A percentile compares a stretch with the other conserved stretches of the same genome.
Evolutionary conservation across 1,140 invertebrate species (phyloP).

Genomic region (Rhizoglyphus robini): DNA sequence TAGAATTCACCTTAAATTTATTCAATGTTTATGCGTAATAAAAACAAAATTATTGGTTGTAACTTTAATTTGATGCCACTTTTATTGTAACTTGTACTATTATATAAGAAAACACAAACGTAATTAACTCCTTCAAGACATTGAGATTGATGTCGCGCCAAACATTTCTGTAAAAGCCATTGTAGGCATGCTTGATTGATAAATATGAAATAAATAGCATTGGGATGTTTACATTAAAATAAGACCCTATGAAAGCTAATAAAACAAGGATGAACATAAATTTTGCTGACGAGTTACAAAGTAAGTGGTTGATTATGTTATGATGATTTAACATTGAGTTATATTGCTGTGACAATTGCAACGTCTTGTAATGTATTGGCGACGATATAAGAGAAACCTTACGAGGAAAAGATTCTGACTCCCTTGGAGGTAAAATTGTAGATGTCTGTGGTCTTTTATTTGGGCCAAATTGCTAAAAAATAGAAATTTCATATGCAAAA

Average conservation of each 20-base stretch:
- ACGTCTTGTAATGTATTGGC: slow-evolving; percentile 16
- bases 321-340: slow-evolving; percentile 3
- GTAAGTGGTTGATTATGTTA: not conserved
- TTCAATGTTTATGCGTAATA: not conserved
- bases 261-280: not conserved
- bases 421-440: not conserved
- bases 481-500: too few relatives aligned
- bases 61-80: not conserved
- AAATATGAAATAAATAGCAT: not conserved
- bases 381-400: slow-evolving; percentile 18
- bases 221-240: not conserved
- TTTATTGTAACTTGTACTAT: slow-evolving; percentile 1
- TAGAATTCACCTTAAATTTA: not conserved
- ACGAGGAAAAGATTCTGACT: slow-evolving; percentile 9
- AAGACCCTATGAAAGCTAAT: not conserved
- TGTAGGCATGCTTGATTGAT: not conserved
- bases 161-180: not conserved
- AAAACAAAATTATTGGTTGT: not conserved
- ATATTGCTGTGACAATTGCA: slow-evolving; percentile 4
- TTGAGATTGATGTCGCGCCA: not conserved
- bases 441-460: not conserved
- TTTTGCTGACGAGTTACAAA: not conserved
- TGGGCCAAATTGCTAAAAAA: too few relatives aligned
- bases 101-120: not conserved
- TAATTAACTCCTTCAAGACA: not conserved